Base-by-base conservation (phyloP, 2,113 vertebrate genomes). In the Eubucco bourcierii region DNA sequence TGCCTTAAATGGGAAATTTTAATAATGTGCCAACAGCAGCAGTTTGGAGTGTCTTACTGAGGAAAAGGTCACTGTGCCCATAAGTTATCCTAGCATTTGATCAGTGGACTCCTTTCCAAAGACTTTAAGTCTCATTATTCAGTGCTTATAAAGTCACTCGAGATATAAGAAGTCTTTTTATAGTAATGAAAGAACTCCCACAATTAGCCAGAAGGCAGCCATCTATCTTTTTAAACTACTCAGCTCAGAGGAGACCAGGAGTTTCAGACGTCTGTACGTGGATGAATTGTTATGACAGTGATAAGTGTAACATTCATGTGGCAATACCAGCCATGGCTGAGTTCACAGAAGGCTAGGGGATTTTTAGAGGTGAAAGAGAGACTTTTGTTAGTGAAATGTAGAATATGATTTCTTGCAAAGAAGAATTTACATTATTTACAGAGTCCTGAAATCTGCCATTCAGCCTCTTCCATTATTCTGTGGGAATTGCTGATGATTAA, bases 191-290 rank as follows among this genome's bases (percentile, higher is more conserved):
- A 97, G 96, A 88, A 97, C 97, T 97, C 95, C 94, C 91, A 93
- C 96, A 97, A 98, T 98, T 98, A 97, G 97, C 97, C 97, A 97
- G 97, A 95, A 97, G 98, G 98, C 97, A 97, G 93, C 94, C 95
- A 97, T 98, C 92, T 94, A 96, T 98, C 97, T 97, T 98, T 95
- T 96, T 95, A 97, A 98, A 96, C 90, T 96, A 74, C 92, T 96
- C 23, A 1, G 70, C 95, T 97, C 71, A 18, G 93, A 95, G 92
- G 89, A 97, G 95, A 96, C 84, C 86, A 93, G 84, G 84, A 95
- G 80, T 94, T 95, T 93, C 93, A 94, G 90, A 87, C 37, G 1
- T 91, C 87, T 88, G 71, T 88, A 66, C 23, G 15, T 85, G 91
- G 95, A 97, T 94, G 96, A 96, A 95, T 93, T 98, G 95, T 97